These are phyloP conservation scores for Podabrus alpinus DNA, from an alignment of 2,888 invertebrate genomes.

Conservation along the genomic window DNA sequence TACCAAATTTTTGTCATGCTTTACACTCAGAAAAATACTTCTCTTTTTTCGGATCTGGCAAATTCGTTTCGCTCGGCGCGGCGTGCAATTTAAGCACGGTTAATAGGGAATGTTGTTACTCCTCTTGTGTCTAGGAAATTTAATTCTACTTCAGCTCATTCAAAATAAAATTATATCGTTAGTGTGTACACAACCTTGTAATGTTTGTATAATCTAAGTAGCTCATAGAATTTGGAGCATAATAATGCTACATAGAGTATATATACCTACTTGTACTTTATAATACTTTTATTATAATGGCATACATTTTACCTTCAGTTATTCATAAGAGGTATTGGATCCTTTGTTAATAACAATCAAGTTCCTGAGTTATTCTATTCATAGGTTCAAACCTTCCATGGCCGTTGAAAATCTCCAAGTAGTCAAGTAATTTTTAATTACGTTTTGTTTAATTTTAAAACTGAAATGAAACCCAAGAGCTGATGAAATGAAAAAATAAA, in stretches of 20 bases:
- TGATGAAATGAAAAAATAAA: neutral
- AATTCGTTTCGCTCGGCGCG: neutral
- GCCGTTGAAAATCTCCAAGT: neutral
- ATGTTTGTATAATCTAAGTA: conserved; percentile 24
- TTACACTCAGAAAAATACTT: too few species aligned
- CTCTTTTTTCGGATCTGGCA: neutral
- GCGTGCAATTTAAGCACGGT: neutral
- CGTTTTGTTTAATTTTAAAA: neutral
- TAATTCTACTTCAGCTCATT: conserved; percentile 18
- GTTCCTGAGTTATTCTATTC: neutral
- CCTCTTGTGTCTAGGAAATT: conserved; percentile 17
- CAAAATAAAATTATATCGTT: conserved; percentile 17
- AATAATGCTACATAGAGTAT: neutral
- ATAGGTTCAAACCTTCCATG: neutral
- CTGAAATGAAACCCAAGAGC: neutral
- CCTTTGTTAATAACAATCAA: neutral
- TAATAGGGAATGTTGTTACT: neutral
- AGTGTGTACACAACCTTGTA: conserved; percentile 12
- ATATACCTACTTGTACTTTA: neutral
- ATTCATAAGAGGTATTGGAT: neutral
- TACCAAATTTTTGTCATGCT: too few species aligned
- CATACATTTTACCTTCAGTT: neutral
- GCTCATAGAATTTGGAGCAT: conserved; percentile 17
- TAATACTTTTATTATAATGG: neutral
- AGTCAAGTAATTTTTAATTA: neutral